Base-by-base conservation (phyloP, 37 sponge, comb jelly and placozoan genomes). In the Geodia barretti region DNA sequence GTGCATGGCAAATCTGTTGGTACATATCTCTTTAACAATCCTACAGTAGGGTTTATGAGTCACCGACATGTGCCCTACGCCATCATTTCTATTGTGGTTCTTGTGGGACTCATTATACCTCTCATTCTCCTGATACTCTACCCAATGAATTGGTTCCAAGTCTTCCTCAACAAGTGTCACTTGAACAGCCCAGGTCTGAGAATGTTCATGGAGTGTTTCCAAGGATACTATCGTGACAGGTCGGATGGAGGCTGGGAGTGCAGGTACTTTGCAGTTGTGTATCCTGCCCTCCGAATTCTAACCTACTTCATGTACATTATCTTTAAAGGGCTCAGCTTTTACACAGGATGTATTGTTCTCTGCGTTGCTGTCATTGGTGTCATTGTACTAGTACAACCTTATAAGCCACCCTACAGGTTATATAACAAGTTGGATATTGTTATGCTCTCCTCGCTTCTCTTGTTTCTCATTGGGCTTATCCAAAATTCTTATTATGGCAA, bases 191-290 rank as follows among this genome's bases (percentile, higher is more conserved):
- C 33, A 33, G 34, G 5, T 2, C 3, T 68, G 34, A 30, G 31
- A 20, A 68, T 68, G 34, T 28, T 68, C 68, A 68, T 68, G 68
- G 32, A 68, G 33, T 68, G 33, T 20, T 68, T 68, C 34, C 68
- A 68, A 3, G 68, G 68, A 30, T 68, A 32, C 33, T 68, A 68
- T 33, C 30, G 34, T 7, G 34, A 68, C 34, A 20, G 68, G 31
- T 32, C 68, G 2, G 34, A 29, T 68, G 68, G 68, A 32, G 34
- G 33, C 19, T 21, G 34, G 9, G 68, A 68, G 33, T 68, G 68
- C 34, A 28, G 68, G 5, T 68, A 28, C 34, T 68, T 68, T 68
- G 68, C 68, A 68, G 68, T 20, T 5, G 33, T 68, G 30, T 68
- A 68, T 30, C 68, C 34, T 68, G 9, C 54, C 54, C 14, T 47